Conservation (phyloP, 2,113 vertebrate species). For the Pelodiscus sinensis region DNA sequence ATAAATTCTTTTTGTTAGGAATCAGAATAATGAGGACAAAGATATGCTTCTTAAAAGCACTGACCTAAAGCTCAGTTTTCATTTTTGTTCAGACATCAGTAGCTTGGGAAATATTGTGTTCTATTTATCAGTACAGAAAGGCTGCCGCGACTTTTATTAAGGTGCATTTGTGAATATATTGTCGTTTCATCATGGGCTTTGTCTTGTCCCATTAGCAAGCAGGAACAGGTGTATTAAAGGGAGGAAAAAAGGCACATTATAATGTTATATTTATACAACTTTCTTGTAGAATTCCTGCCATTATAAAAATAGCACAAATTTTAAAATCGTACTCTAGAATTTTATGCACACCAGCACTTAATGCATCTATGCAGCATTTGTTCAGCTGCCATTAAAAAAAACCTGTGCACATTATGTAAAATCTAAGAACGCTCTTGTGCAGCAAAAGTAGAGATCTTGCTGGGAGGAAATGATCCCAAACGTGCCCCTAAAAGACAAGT, state of each 20-base stretch:
- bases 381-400: constrained; percentile 57
- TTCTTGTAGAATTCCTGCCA: constrained; percentile 29
- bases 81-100: constrained; percentile 57
- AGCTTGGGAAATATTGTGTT: constrained; percentile 58
- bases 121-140: constrained; percentile 64
- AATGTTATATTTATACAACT: constrained; percentile 51
- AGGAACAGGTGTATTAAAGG: constrained; percentile 56
- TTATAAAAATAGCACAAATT: constrained; percentile 44
- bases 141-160: constrained; percentile 70
- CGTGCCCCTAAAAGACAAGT: constrained; percentile 78
- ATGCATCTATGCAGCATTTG: constrained; percentile 17
- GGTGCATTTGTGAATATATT: constrained; percentile 44
- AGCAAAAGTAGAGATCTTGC: constrained; percentile 72
- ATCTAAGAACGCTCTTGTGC: constrained; percentile 13
- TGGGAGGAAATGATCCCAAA: constrained; percentile 82
- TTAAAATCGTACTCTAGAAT: constrained; percentile 54
- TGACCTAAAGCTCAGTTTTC: constrained; percentile 52
- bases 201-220: constrained; percentile 71
- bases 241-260: constrained; percentile 48
- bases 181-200: constrained; percentile 70
- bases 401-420: constrained; percentile 63
- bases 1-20: not conserved
- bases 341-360: constrained; percentile 18
- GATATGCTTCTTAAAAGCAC: constrained; percentile 39
- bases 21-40: constrained; percentile 23